Evolutionary conservation across 2,888 invertebrate genomes (phyloP).

Genomic region (Melinopterus prodromus): DNA sequence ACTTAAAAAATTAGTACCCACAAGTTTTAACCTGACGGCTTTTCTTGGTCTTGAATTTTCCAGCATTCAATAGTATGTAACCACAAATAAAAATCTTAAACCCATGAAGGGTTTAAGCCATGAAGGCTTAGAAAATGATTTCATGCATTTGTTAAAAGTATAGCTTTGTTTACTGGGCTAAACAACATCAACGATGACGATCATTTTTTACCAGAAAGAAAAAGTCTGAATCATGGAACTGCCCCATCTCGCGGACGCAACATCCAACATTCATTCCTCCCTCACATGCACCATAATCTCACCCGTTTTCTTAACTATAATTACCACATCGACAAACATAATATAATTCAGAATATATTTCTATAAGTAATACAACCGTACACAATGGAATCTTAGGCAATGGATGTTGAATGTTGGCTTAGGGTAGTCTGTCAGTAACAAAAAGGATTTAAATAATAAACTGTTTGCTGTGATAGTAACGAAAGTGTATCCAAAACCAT

Average conservation of each 20-base stretch:
- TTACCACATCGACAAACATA: background rate
- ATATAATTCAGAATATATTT: background rate
- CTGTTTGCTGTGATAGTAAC: background rate
- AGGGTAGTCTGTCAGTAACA: background rate
- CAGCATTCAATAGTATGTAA: no score
- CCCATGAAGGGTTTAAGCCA: no score
- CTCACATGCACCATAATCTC: background rate
- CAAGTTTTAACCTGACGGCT: no score
- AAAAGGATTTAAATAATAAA: background rate
- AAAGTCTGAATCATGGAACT: background rate
- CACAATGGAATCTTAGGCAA: background rate
- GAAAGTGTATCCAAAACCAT: background rate
- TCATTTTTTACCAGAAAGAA: background rate
- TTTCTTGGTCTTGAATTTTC: no score
- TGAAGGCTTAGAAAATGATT: no score
- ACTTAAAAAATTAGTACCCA: no score
- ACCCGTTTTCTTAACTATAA: background rate
- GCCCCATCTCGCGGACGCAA: background rate
- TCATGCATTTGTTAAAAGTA: no score
- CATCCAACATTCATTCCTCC: background rate
- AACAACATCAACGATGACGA: no score
- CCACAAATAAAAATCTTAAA: no score
- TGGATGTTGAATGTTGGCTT: background rate
- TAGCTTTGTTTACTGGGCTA: no score
- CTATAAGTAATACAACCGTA: no score